Conservation (phyloP, 2,797 vertebrate species). For the Sorex maritimensis region DNA sequence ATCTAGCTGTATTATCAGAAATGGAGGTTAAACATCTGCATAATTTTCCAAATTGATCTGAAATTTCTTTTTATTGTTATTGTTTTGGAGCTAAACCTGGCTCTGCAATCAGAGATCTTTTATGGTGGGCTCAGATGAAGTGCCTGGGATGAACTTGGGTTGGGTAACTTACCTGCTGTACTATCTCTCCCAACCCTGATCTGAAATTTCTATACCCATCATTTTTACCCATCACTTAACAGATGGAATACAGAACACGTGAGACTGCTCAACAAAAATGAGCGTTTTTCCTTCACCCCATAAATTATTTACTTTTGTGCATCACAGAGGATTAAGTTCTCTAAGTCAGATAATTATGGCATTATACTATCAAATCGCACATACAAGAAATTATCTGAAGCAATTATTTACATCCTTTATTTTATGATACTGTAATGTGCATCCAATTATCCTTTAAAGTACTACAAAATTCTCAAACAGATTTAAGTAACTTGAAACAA, state of each 20-base stretch:
- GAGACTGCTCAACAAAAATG: slow-evolving; percentile 23
- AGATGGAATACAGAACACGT: slow-evolving; percentile 40
- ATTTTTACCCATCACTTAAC: background rate
- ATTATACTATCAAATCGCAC: slow-evolving; percentile 42
- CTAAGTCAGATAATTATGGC: slow-evolving; percentile 30
- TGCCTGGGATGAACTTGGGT: too few relatives aligned
- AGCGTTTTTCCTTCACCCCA: background rate
- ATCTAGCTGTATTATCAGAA: slow-evolving; percentile 13
- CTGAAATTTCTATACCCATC: slow-evolving; percentile 14
- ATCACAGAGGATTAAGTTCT: slow-evolving; percentile 3
- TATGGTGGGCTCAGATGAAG: too few relatives aligned
- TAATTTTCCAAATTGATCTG: slow-evolving; percentile 46
- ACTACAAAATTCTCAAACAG: slow-evolving; percentile 57
- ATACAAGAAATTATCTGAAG: slow-evolving; percentile 45
- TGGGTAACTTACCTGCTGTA: too few relatives aligned
- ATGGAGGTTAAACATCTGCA: background rate
- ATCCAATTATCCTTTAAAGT: slow-evolving; percentile 12
- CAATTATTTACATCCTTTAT: background rate
- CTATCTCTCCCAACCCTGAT: too few relatives aligned
- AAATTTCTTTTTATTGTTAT: background rate
- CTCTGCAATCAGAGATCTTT: too few relatives aligned
- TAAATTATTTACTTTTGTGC: background rate
- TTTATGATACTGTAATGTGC: slow-evolving; percentile 25
- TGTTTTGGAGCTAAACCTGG: too few relatives aligned
- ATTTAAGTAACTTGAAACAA: slow-evolving; percentile 64